Evolutionary conservation across 2,888 invertebrate species (phyloP), one percentile per base, ranked within the genome.

Genomic region (Craniophora ligustri): DNA sequence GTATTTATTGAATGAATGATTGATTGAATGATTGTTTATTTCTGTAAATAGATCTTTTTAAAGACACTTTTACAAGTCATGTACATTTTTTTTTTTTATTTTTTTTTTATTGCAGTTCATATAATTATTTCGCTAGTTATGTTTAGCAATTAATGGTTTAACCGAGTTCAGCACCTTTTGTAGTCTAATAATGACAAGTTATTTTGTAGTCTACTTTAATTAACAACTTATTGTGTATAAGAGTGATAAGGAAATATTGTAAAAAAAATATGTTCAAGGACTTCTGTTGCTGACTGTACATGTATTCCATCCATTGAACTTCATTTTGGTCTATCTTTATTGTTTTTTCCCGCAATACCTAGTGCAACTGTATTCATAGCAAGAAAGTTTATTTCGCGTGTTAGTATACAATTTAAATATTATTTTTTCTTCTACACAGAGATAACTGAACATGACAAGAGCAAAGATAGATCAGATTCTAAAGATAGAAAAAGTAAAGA

Each of bases 401-500:
- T n/a, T n/a, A n/a, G n/a, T n/a, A n/a, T n/a, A n/a, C n/a, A n/a
- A n/a, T n/a, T n/a, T n/a, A n/a, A n/a, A n/a, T n/a, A n/a, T n/a
- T n/a, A n/a, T 15, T 2, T n/a, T 1, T 3, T 30, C 11, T 2
- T 53, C 38, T 69, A 79, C 71, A 31, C 75, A 90, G 89, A 83
- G 77, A 28, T 68, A 23, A 32, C 67, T 41, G 91, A 91, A 56
- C 40, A 40, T 35, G 88, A 87, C 7, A 84, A 82, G 71, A 67
- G 42, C 31, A 88, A 87, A 77, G 91, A 89, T 34, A 81, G 75
- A 49, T 80, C 87, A 1, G 39, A 21, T 19, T 75, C 78, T 0
- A 85, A 84, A 68, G 85, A 85, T 0, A 72, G 72, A 13, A 89
- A 91, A 57, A 81, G 88, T 5, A 94, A 94, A 72, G 94, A 94